Base-by-base conservation (phyloP, 2,113 vertebrate species). In the Ammodytes dubius region DNA sequence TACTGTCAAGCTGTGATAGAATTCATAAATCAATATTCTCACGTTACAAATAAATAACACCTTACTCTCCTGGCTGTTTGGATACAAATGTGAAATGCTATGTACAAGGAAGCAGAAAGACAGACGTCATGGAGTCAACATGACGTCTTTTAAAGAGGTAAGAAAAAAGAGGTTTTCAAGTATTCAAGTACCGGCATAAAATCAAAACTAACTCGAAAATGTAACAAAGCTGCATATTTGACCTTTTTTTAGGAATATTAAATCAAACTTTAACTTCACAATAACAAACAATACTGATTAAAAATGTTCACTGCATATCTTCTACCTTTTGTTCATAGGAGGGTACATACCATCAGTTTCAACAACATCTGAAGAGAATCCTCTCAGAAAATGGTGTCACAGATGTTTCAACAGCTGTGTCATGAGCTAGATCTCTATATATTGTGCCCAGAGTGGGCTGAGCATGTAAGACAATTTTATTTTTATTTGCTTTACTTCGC, bases 181-280 rank as follows among this genome's bases (percentile, higher is more conserved):
- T 84, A 82, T 89, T 88, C 66, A 80, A 88, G 82, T 82, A 84
- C 17, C 17, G 27, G 52, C 57, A 74, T 64, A 27, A 81, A 85
- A 71, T 40, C 50, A 39, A 54, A 50, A 77, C 13, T 59, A 57
- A 59, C 49, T 2, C 17, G 17, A n/a, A 56, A 49, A 63, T 4
- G 3, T 58, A 3, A 68, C 13, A 52, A 58, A 73, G 52, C 57
- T 90, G 70, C 74, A 73, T 63, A 70, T 82, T 47, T 74, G 0
- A 43, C 35, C 60, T 19, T 61, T 40, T 27, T 0, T 1, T 0
- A 39, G 14, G 27, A 73, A 52, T 50, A 72, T 40, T 27, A 60
- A 39, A 85, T 52, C n/a, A 46, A 64, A 76, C 27, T 40, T 47
- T 45, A 56, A 60, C 10, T 52, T 7, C 19, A 46, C 0, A 47